Evolutionary conservation across 2,888 invertebrate species (phyloP), one percentile per base, ranked within the genome.

Genomic region (Oscheius sp.): DNA sequence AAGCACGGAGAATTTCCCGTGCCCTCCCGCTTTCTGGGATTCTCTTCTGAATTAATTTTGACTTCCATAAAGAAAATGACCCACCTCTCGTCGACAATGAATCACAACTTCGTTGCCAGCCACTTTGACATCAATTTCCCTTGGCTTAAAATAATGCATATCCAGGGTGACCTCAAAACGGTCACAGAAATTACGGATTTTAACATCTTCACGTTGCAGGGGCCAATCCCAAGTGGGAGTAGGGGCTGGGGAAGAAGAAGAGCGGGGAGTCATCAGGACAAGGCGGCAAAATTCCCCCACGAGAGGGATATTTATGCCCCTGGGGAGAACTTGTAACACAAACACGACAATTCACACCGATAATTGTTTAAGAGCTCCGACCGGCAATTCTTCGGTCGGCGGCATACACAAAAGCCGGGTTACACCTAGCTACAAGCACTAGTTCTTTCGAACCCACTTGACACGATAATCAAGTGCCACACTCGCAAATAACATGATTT

Each of bases 181-280:
- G 7, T 27, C 58, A n/a, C 27, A 23, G 29, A 25, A n/a, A 27
- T 25, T 58, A n/a, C 29, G 25, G 29, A 58, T 29, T 27, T 16
- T 9, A 0, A 23, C 58, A 27, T 58, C 58, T 23, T 25, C n/a
- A 3, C 25, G n/a, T 12, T 58, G 58, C 13, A 58, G 58, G 25
- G 58, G 58, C 58, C 58, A 58, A n/a, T 58, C 58, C 58, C 58
- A 58, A n/a, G 29, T 58, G 12, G 21, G 25, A n/a, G 58, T 27
- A 12, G 21, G 25, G 58, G n/a, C n/a, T n/a, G n/a, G n/a, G 35
- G 35, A 35, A 9, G 35, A 35, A 3, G 35, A 35, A 35, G 35
- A 35, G 35, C 35, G 35, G 35, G 9, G 9, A 35, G 35, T 9
- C 35, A 35, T 35, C n/a, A n/a, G n/a, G n/a, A n/a, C n/a, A n/a